Percentiles rank a stretch among this genome's conserved stretches.
These are phyloP conservation scores for Mimumesa dahlbomi DNA, from an alignment of 2,888 invertebrate genomes.

Conservation along the genomic window DNA sequence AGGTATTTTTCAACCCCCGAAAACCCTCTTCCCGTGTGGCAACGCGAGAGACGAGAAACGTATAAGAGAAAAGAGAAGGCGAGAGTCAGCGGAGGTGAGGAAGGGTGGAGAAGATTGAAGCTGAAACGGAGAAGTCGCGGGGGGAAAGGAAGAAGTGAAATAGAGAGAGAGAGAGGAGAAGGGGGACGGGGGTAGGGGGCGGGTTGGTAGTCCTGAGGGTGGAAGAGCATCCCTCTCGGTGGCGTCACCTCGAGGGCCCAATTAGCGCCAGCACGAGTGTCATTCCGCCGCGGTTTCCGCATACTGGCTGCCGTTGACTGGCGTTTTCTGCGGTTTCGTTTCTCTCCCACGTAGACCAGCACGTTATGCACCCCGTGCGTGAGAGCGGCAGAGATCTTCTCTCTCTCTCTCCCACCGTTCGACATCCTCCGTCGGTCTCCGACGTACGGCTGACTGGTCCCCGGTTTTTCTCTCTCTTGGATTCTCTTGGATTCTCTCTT, in stretches of 20 bases:
- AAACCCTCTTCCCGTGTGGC: constrained; percentile 40
- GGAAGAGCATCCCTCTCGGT: constrained; percentile 66
- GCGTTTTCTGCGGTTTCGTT: constrained; percentile 73
- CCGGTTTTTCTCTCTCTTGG: no score
- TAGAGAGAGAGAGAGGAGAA: constrained; percentile 15
- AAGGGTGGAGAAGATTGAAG: not conserved
- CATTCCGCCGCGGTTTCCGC: constrained; percentile 78
- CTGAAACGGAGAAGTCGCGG: no score
- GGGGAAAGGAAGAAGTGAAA: not conserved
- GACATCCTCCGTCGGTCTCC: constrained; percentile 9
- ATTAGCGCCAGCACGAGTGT: constrained; percentile 79
- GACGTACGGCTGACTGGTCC: constrained; percentile 43
- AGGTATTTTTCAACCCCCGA: constrained; percentile 58
- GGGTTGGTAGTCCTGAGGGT: constrained; percentile 57
- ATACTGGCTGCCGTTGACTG: constrained; percentile 73
- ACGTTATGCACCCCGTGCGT: constrained; percentile 51
- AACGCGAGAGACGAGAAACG: constrained; percentile 13
- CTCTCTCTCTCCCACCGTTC: constrained; percentile 27
- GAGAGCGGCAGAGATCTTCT: constrained; percentile 51
- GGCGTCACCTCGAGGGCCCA: constrained; percentile 80
- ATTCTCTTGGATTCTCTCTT: no score
- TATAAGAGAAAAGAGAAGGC: not conserved
- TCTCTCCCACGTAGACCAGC: constrained; percentile 54
- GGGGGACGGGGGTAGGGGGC: constrained; percentile 12
- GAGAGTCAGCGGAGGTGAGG: not conserved